phyloP scores from a whole-genome alignment of 2,888 invertebrate species.

The Laothoe populi region DNA sequence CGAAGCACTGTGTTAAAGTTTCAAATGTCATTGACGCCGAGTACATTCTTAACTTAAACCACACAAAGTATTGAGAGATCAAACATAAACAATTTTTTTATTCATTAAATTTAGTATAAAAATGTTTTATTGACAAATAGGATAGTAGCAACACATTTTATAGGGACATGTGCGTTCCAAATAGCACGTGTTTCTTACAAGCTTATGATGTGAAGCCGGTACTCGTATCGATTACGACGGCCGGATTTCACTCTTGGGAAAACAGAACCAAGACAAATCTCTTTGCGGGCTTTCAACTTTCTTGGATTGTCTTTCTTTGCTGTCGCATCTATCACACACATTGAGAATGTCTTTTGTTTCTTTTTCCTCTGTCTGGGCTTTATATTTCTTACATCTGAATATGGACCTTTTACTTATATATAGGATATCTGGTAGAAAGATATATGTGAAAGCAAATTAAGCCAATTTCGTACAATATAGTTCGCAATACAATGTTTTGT shows the following conservation, averaged over 20 bases:
- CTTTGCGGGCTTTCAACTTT: constrained; percentile 22
- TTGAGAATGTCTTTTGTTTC: background rate
- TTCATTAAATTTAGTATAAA: no score
- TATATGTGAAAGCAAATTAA: background rate
- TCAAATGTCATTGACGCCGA: no score
- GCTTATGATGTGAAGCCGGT: constrained; percentile 9
- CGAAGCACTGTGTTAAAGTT: no score
- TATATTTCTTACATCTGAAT: background rate
- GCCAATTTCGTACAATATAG: no score
- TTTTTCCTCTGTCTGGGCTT: background rate
- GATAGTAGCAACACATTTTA: background rate
- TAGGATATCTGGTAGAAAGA: background rate
- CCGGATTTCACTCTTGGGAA: constrained; percentile 18
- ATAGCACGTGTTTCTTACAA: background rate
- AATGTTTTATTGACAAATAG: no score
- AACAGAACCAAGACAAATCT: constrained; percentile 19
- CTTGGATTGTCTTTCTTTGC: constrained; percentile 17
- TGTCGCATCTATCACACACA: constrained; percentile 14
- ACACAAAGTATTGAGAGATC: no score
- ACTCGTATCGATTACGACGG: constrained; percentile 21
- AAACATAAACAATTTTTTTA: no score
- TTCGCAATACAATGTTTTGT: background rate
- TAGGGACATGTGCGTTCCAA: background rate
- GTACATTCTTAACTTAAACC: no score
- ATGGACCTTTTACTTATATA: background rate